Percentiles rank a stretch among this genome's conserved stretches.
Evolutionary conservation across 1,140 invertebrate genomes (phyloP).

Genomic region (Calosoma granatense): DNA sequence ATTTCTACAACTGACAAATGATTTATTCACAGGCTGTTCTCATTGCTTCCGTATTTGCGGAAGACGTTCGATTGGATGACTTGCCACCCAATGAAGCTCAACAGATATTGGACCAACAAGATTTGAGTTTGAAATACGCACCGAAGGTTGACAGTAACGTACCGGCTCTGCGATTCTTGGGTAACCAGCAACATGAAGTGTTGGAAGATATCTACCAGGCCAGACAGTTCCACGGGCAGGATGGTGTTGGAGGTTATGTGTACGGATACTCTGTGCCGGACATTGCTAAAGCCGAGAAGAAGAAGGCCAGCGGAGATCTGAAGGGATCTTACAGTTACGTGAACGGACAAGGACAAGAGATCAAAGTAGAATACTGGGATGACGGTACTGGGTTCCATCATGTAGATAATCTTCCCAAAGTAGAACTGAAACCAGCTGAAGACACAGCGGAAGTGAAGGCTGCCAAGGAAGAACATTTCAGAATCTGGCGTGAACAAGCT

Average conservation of each 20-base stretch:
- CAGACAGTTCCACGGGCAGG: constrained; percentile 52
- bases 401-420: constrained; percentile 51
- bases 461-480: constrained; percentile 49
- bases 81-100: constrained; percentile 50
- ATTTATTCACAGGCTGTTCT: not conserved
- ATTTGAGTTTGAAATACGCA: constrained; percentile 36
- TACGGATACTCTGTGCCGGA: constrained; percentile 54
- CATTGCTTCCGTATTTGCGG: constrained; percentile 9
- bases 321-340: constrained; percentile 42
- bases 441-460: constrained; percentile 47
- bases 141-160: constrained; percentile 40
- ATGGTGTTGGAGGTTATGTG: constrained; percentile 45
- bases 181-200: constrained; percentile 51
- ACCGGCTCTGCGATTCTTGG: constrained; percentile 35
- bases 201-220: constrained; percentile 54
- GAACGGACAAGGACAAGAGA: constrained; percentile 36
- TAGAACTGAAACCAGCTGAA: constrained; percentile 43
- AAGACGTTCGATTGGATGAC: constrained; percentile 35
- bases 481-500: constrained; percentile 49
- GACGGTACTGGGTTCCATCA: constrained; percentile 54
- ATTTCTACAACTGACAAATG: not conserved
- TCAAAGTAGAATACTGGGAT: constrained; percentile 51
- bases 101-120: constrained; percentile 41
- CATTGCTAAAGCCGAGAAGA: constrained; percentile 48
- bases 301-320: constrained; percentile 38